Base-by-base conservation (phyloP, 1,140 invertebrate genomes). In the Caenorhabditis briggsae region DNA sequence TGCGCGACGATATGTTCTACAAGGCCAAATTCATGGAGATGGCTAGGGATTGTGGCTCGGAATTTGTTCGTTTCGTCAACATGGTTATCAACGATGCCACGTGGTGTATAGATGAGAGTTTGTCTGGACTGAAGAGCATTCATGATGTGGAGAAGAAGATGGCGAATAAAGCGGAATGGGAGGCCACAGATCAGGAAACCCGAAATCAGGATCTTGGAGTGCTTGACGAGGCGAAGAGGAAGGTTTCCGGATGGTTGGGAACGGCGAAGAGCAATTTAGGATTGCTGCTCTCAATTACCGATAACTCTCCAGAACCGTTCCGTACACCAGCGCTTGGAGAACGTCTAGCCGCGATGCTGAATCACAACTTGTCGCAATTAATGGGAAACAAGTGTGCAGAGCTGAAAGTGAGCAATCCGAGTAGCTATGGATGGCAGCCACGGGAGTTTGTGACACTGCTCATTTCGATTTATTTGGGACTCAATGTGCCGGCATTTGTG, bases 71-170 rank as follows among this genome's bases (percentile, higher is more conserved):
- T 89, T 99, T 99, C 92, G 95, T 98, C 46, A 99, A 99, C 93
- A 98, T 99, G 97, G 93, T 99, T 64, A 99, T 99, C 96, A 99
- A 99, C 92, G 97, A 99, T 92, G 98, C 97, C 11, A 99, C 97
- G 50, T 99, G 98, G 93, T 94, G 99, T 55, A 93, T 99, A 61
- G 97, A 99, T 92, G 97, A 99, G 93, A 97, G 96, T 92, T 93
- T 98, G 16, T 96, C 97, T 92, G 96, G 96, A 88, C 93, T 99
- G 61, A 98, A 98, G 92, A 94, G 98, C 3, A 65, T 98, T 89
- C 96, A 98, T 93, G 96, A 98, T 92, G 95, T 96, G 2, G 97
- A 99, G 93, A 96, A 96, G 90, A 91, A 95, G n/a, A 95, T 96
- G 93, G 95, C 95, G 25, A 95, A 96, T 9, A 65, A 82, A 46